Evolutionary conservation across 2,888 invertebrate genomes (phyloP), one percentile per base, ranked within the genome.

Genomic region (Rhingia rostrata): DNA sequence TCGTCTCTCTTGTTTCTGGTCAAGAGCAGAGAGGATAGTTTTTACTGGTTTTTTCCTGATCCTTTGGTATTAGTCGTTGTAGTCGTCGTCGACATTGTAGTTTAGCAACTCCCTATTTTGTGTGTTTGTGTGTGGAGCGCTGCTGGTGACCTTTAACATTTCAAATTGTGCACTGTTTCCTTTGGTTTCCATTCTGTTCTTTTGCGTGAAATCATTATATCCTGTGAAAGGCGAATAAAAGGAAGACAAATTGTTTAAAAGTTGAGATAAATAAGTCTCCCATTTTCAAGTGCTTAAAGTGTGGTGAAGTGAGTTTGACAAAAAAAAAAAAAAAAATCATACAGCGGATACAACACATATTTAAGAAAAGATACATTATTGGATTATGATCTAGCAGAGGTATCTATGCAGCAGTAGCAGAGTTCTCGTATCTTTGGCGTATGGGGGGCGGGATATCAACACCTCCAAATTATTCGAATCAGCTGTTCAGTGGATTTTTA

Each of bases 401-500:
- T 70, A 75, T 80, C 69, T 60, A 47, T 22, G 14, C 32, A 72
- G 49, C 33, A 63, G 61, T 72, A 73, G 54, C 45, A 53, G 30
- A 56, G 54, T 58, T 64, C 39, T 7, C 60, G 58, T 72, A 6
- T 49, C 6, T 30, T 74, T 79, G 78, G 79, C 83, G 82, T 79
- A 86, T 86, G 86, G 86, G 86, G 79, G 86, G 83, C 83, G 86
- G 86, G 83, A 86, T 86, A 80, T 86, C 86, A 86, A 83, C 86
- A 82, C 82, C 81, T 82, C 86, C 81, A 45, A 81, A 82, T 54
- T 82, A 86, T 70, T 78, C 78, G n/a, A 83, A 86, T 86, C 86
- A 86, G 73, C 83, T 86, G 60, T 86, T 86, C 73, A 72, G 79
- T 83, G 86, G 86, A 86, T 83, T 86, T 77, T 77, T 80, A 80